Percentiles rank a stretch among this genome's conserved stretches.
Conservation (phyloP, 2,797 vertebrate genomes). For the Halcyon chelicuti region DNA sequence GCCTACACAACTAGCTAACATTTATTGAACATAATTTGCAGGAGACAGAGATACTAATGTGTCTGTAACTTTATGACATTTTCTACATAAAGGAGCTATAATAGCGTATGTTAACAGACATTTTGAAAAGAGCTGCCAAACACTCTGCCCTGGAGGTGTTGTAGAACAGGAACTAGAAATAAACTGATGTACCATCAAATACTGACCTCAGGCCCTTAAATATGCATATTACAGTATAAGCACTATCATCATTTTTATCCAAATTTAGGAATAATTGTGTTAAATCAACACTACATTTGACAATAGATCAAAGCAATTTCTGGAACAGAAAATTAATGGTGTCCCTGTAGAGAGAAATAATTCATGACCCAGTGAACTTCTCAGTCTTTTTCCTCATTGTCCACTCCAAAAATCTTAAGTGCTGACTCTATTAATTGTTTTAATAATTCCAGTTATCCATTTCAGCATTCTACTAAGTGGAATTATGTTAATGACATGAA, state of each 20-base stretch:
- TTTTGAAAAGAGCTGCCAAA: background rate
- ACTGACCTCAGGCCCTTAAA: background rate
- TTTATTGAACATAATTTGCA: background rate
- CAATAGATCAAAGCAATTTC: background rate
- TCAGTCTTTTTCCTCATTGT: background rate
- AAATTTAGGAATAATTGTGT: background rate
- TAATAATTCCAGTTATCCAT: background rate
- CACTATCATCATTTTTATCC: background rate
- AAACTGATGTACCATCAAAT: background rate
- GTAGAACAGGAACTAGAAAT: background rate
- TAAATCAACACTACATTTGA: background rate
- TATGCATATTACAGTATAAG: background rate
- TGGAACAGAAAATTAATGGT: background rate
- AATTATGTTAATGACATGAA: background rate
- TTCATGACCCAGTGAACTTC: background rate
- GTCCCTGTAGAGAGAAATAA: background rate
- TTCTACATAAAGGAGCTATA: background rate
- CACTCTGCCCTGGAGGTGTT: background rate
- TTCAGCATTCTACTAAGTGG: background rate
- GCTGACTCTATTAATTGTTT: background rate
- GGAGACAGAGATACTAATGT: background rate
- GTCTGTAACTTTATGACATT: background rate
- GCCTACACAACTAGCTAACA: background rate
- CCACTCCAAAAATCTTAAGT: background rate
- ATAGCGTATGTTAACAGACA: background rate